These are phyloP conservation scores for Neuroterus valhalla DNA, from an alignment of 1,140 invertebrate genomes.

Conservation along the genomic window DNA sequence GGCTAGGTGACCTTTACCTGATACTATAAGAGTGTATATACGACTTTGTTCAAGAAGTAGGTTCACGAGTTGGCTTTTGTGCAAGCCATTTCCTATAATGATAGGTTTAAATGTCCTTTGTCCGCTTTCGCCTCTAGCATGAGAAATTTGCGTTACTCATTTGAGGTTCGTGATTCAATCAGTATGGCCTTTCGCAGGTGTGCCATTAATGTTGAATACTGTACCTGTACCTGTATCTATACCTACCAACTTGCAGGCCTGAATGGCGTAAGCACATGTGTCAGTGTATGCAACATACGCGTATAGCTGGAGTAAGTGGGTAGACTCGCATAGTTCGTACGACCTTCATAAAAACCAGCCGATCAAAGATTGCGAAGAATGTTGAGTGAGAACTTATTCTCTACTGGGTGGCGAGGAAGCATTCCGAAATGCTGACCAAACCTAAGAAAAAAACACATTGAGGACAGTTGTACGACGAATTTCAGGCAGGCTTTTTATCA, in stretches of 20 bases:
- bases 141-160: not conserved
- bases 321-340: conserved; percentile 47
- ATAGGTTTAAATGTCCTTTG: no score
- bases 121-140: not conserved
- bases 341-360: conserved; percentile 68
- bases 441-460: not conserved
- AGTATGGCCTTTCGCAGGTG: not conserved
- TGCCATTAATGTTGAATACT: conserved; percentile 32
- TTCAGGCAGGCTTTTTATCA: no score
- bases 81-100: no score
- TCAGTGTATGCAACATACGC: conserved; percentile 37
- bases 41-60: no score
- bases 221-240: conserved; percentile 7
- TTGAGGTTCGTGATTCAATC: not conserved
- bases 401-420: conserved; percentile 55
- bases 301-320: conserved; percentile 49
- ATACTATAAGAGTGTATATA: no score
- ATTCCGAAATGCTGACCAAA: conserved; percentile 16
- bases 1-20: no score
- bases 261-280: conserved; percentile 53
- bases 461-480: not conserved
- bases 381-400: conserved; percentile 57
- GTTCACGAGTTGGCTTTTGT: no score
- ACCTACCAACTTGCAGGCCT: conserved; percentile 42
- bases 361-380: conserved; percentile 63